Percentiles rank a stretch among this genome's conserved stretches.
phyloP scores from a whole-genome alignment of 2,113 vertebrate genomes.

The Mormyrus iriodes region DNA sequence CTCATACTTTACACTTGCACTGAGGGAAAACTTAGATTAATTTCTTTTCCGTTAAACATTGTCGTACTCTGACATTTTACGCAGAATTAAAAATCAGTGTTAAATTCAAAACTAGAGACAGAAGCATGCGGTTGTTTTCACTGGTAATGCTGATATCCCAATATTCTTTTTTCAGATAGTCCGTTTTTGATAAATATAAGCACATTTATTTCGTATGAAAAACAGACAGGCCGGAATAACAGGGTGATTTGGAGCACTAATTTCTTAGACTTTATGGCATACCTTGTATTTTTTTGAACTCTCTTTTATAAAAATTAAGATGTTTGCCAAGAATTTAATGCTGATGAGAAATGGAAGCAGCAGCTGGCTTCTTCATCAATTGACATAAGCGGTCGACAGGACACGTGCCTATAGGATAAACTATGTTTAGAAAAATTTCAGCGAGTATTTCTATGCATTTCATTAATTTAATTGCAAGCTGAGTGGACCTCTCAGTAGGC shows the following conservation, averaged over 20 bases:
- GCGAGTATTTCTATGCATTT: not conserved
- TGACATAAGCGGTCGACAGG: not conserved
- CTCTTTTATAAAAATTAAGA: not conserved
- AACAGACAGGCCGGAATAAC: not conserved
- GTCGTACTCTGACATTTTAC: not conserved
- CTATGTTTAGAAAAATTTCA: not conserved
- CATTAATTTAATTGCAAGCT: not conserved
- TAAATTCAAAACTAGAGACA: constrained; percentile 14
- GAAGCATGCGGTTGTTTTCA: not conserved
- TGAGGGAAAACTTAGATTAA: not conserved
- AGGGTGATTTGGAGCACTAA: not conserved
- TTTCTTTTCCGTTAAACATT: constrained; percentile 10
- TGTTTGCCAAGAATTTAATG: not conserved
- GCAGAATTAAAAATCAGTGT: constrained; percentile 8
- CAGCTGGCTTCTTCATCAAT: not conserved
- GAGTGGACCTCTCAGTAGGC: not conserved
- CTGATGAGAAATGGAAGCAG: not conserved
- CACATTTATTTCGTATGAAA: constrained; percentile 3
- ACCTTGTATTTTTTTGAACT: not conserved
- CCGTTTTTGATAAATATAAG: constrained; percentile 4
- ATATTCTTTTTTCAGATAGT: not conserved
- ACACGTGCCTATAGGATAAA: constrained; percentile 2
- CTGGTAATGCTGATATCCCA: not conserved
- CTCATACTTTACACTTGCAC: not conserved
- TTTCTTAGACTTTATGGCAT: not conserved